Base-by-base conservation (phyloP, 2,888 invertebrate species). In the Frankliniella intonsa region DNA sequence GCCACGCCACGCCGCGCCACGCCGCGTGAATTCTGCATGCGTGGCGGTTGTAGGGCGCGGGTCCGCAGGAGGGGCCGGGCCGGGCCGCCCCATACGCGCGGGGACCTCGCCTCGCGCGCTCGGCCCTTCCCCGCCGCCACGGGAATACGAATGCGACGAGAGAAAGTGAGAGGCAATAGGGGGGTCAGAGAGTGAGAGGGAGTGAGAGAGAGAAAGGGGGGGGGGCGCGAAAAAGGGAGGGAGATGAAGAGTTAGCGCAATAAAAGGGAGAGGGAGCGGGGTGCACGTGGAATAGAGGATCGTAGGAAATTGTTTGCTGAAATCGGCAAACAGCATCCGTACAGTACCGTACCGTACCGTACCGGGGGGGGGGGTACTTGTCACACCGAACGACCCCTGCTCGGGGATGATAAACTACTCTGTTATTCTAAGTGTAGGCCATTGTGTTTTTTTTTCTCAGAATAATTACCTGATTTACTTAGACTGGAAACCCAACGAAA, bases 131-230 rank as follows among this genome's bases (percentile, higher is more conserved):
- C 17, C 55, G 14, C 51, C 55, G 62, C n/a, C 62, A 19, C 14
- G 19, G 12, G 62, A 62, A 62, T 17, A 17, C 55, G 55, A 12
- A 55, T 55, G 62, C 19, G 50, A 80, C n/a, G 27, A 82, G 82
- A 79, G 76, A 83, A 80, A 17, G 17, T 55, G 49, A 65, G 83
- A 80, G 80, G 69, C 27, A 27, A 65, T 49, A 14, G 69, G 50
- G 81, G 65, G 50, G 49, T 27, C 19, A 62, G 49, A 25, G 80
- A 55, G n/a, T n/a, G 81, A 19, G 22, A 80, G 22, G 62, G n/a
- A 80, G 49, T 3, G 27, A 22, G 25, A 38, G 55, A 38, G 50
- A 81, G 38, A 17, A n/a, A n/a, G n/a, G n/a, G n/a, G n/a, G n/a
- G n/a, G n/a, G n/a, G n/a, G n/a, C n/a, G n/a, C n/a, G n/a, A n/a